Conservation (phyloP, 2,797 vertebrate species). For the Dallia pectoralis region DNA sequence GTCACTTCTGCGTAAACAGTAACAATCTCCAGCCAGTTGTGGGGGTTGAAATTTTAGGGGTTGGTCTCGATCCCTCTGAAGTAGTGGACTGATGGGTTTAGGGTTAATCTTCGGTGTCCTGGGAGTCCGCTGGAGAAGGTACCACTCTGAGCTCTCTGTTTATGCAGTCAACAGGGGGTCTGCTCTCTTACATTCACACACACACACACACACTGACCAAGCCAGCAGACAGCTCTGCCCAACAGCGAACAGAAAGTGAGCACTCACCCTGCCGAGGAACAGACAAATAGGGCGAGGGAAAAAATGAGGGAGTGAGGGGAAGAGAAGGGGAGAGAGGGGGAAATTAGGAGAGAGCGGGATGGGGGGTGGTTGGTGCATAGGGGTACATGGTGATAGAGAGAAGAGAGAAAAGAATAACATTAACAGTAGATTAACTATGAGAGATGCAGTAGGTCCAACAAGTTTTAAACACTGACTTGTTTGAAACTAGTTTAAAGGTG, state of each 20-base stretch:
- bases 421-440: not conserved
- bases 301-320: constrained; percentile 29
- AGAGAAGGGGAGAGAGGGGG: constrained; percentile 34
- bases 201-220: constrained; percentile 35
- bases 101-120: constrained; percentile 68
- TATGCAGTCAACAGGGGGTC: constrained; percentile 72
- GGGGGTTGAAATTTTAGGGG: constrained; percentile 34
- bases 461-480: constrained; percentile 59
- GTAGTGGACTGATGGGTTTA: constrained; percentile 55
- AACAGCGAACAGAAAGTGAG: constrained; percentile 27
- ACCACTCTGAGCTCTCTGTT: constrained; percentile 63
- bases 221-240: constrained; percentile 40
- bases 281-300: constrained; percentile 35
- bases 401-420: not conserved
- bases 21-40: constrained; percentile 23
- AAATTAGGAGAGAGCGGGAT: constrained; percentile 38
- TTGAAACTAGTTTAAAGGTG: constrained; percentile 51
- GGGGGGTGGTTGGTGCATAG: not conserved
- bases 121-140: constrained; percentile 60
- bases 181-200: constrained; percentile 33
- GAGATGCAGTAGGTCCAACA: constrained; percentile 44
- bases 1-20: constrained; percentile 50
- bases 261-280: constrained; percentile 53
- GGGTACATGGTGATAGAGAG: constrained; percentile 18
- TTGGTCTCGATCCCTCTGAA: constrained; percentile 65